These are phyloP conservation scores for Popillia japonica DNA, from an alignment of 1,140 invertebrate genomes.

Conservation along the genomic window DNA sequence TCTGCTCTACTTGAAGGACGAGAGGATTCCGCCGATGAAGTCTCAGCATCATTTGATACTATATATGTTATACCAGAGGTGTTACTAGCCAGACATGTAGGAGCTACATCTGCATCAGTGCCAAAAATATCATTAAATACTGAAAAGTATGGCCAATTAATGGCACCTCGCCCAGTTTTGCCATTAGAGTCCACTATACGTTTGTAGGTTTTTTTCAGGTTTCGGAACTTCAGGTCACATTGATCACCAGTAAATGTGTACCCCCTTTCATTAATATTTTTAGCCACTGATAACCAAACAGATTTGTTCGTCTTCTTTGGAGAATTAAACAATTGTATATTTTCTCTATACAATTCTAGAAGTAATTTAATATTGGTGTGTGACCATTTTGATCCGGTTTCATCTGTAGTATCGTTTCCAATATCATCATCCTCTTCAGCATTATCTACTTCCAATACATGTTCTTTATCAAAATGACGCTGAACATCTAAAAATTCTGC, in stretches of 20 bases:
- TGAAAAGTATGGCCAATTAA: conserved; percentile 1
- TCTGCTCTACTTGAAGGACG: no score
- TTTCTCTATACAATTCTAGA: background rate
- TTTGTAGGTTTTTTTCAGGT: background rate
- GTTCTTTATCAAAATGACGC: background rate
- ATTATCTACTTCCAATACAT: conserved; percentile 4
- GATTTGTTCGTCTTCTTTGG: conserved; percentile 2
- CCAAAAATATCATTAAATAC: conserved; percentile 4
- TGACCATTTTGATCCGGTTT: conserved; percentile 3
- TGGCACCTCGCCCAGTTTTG: background rate
- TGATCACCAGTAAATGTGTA: background rate
- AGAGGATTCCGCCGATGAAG: no score
- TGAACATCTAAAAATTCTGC: conserved; percentile 3
- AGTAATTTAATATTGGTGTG: background rate
- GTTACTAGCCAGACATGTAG: background rate
- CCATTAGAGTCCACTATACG: background rate
- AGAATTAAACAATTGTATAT: background rate
- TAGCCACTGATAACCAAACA: background rate
- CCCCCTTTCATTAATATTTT: background rate
- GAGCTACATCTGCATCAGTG: background rate
- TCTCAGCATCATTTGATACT: background rate
- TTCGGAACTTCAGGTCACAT: background rate
- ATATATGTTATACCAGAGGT: background rate
- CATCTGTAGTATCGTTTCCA: background rate
- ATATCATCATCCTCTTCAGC: background rate